phyloP scores from a whole-genome alignment of 2,888 invertebrate species.

The Teinopalpus imperialis region DNA sequence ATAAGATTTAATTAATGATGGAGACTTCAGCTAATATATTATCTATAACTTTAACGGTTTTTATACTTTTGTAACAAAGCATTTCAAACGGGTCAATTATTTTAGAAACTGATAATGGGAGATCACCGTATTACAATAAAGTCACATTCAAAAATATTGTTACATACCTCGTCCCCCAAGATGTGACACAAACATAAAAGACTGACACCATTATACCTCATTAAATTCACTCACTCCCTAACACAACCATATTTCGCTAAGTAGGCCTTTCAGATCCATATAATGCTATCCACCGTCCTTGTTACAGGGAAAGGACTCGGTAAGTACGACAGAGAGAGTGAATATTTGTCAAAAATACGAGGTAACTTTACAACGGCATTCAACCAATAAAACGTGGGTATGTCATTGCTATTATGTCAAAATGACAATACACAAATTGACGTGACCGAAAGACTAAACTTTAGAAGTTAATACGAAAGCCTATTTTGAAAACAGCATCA shows the following conservation, averaged over 20 bases:
- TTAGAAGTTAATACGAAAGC: conserved; percentile 66
- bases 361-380: conserved; percentile 73
- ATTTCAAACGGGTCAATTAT: background rate
- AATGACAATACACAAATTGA: conserved; percentile 81
- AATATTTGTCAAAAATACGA: conserved; percentile 58
- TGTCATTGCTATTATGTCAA: conserved; percentile 78
- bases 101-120: background rate
- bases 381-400: conserved; percentile 76
- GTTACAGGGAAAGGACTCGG: conserved; percentile 26
- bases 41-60: too few species aligned
- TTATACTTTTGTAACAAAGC: too few species aligned
- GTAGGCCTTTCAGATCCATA: conserved; percentile 58
- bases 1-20: too few species aligned
- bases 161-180: conserved; percentile 44
- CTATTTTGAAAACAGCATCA: conserved; percentile 27
- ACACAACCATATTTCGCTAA: conserved; percentile 64
- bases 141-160: conserved; percentile 55
- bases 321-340: conserved; percentile 41
- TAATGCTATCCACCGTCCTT: conserved; percentile 41
- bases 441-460: conserved; percentile 77
- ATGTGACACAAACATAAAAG: conserved; percentile 52
- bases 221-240: conserved; percentile 73
- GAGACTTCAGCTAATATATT: too few species aligned
- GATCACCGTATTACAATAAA: conserved; percentile 10
- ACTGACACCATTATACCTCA: conserved; percentile 65